Base-by-base conservation (phyloP, 2,797 vertebrate genomes). In the Gambelia wislizenii region DNA sequence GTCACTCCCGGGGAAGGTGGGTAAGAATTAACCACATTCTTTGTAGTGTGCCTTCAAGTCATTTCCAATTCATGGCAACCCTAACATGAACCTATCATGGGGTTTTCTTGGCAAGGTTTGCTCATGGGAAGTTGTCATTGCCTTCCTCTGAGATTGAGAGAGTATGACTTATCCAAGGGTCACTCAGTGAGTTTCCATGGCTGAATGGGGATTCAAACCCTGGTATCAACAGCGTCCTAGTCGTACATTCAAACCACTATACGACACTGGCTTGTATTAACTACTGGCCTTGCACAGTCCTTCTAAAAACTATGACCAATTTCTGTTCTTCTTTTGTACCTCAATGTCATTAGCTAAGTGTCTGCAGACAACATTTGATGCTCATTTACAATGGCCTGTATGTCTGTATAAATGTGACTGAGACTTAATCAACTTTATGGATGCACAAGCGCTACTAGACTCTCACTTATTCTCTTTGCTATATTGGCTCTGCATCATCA, bases 341-440 rank as follows among this genome's bases (percentile, higher is more conserved):
- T 84, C 85, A 86, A 87, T 86, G 74, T 87, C 39, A 56, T 59
- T 36, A 27, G 18, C 75, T 78, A 78, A 77, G 30, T 47, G 14
- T 30, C 25, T 33, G 18, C 9, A 44, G 47, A 33, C 39, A 76
- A 33, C 9, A n/a, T 70, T 67, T 79, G 61, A 22, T 8, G 13
- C 82, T 72, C 39, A 18, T 79, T 44, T 44, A 47, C 30, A 77
- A 33, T 22, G 49, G 72, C 39, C 44, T 70, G 12, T 79, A 64
- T 84, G 47, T 33, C 30, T 84, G 67, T 39, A 93, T 89, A 94
- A 91, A 93, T 91, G 76, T 82, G 42, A 90, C 92, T 87, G 84
- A 42, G 49, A 25, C 91, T 89, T 91, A 90, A 93, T 93, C 52
- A 64, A 49, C 69, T 88, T 83, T 69, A 4, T 93, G 87, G 77